A percentile compares a stretch with the other conserved stretches of the same genome.
These are phyloP conservation scores for Actinia equina DNA, from an alignment of 64 coral and sea anemone species.

Conservation along the genomic window DNA sequence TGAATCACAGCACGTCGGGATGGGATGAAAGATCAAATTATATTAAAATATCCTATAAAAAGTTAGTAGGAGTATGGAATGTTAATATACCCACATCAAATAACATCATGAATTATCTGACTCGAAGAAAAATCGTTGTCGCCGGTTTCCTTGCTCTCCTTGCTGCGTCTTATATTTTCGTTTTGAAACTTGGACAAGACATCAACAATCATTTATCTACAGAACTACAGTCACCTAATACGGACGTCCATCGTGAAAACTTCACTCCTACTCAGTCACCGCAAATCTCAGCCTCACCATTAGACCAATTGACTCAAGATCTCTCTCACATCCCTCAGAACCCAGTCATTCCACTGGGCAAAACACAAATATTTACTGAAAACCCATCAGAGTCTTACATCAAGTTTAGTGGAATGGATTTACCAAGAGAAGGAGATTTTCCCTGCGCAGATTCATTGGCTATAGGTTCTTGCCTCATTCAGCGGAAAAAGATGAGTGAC, in stretches of 20 bases:
- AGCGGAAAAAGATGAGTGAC: not conserved
- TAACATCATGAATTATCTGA: not conserved
- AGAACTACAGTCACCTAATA: not conserved
- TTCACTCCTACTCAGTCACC: not conserved
- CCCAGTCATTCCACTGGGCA: not conserved
- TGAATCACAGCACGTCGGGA: too few relatives aligned
- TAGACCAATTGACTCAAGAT: not conserved
- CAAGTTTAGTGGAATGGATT: constrained; percentile 2
- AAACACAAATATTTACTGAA: not conserved
- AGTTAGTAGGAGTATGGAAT: not conserved
- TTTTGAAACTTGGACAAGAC: not conserved
- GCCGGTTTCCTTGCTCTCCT: not conserved
- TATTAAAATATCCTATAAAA: too few relatives aligned
- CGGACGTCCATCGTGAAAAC: not conserved
- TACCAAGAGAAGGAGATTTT: constrained; percentile 4
- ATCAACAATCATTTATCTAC: not conserved
- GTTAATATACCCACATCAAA: not conserved
- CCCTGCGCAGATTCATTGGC: not conserved
- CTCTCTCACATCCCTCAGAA: not conserved
- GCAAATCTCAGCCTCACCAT: not conserved
- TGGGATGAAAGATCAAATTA: too few relatives aligned
- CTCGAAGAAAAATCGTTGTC: not conserved
- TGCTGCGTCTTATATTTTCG: not conserved
- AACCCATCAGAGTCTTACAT: not conserved
- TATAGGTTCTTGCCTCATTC: not conserved